A percentile compares a stretch with the other conserved stretches of the same genome.
phyloP scores from a whole-genome alignment of 2,888 invertebrate genomes.

The Autographa gamma region DNA sequence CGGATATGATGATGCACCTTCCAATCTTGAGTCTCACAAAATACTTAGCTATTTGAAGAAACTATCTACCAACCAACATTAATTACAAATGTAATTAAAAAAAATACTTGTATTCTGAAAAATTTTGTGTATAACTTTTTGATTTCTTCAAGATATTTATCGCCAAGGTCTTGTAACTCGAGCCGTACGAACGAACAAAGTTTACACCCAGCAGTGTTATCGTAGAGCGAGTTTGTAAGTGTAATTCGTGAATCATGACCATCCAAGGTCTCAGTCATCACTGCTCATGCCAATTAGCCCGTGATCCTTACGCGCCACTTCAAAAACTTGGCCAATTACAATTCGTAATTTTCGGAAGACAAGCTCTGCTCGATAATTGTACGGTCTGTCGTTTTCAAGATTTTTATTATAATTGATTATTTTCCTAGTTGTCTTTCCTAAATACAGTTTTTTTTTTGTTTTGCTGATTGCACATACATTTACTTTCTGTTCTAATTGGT shows the following conservation, averaged over 20 bases:
- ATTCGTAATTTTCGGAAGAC: constrained; percentile 48
- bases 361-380: constrained; percentile 22
- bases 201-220: constrained; percentile 70
- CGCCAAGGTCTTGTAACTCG: constrained; percentile 38
- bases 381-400: constrained; percentile 24
- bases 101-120: too few species aligned
- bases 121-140: too few species aligned
- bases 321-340: constrained; percentile 72
- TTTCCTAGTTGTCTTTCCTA: too few species aligned
- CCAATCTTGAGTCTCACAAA: too few species aligned
- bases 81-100: too few species aligned
- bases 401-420: constrained; percentile 6
- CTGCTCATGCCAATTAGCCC: constrained; percentile 68
- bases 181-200: constrained; percentile 43
- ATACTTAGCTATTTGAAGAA: too few species aligned
- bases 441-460: too few species aligned
- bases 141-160: not conserved
- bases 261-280: constrained; percentile 61
- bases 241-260: constrained; percentile 72
- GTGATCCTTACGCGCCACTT: constrained; percentile 60
- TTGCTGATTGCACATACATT: too few species aligned
- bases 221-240: constrained; percentile 72
- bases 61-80: too few species aligned
- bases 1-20: too few species aligned
- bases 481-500: too few species aligned